Evolutionary conservation across 1,140 invertebrate species (phyloP).

Genomic region (Prorops nasuta): DNA sequence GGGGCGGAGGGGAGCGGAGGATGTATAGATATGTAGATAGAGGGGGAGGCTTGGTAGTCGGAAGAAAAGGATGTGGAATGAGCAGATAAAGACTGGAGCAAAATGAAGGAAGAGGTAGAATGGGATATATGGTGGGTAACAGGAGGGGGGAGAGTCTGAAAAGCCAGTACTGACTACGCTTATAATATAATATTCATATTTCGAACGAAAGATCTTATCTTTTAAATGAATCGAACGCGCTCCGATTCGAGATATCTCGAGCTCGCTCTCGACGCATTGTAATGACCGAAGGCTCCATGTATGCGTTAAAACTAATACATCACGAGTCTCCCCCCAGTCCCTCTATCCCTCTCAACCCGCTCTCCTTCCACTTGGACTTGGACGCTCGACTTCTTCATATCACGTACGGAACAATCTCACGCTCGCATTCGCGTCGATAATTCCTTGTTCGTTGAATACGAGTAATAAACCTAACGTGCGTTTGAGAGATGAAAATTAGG

Average conservation of each 20-base stretch:
- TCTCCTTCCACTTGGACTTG: no score
- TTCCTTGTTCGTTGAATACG: no score
- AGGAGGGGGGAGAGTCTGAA: conserved; percentile 3
- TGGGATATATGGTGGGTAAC: background rate
- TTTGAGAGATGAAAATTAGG: no score
- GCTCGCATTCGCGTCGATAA: no score
- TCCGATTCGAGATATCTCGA: conserved; percentile 39
- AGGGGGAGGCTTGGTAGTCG: background rate
- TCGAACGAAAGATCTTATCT: conserved; percentile 55
- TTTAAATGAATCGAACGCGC: conserved; percentile 52
- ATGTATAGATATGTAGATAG: no score
- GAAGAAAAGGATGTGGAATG: background rate
- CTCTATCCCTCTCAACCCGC: background rate
- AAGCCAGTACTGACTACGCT: conserved; percentile 28
- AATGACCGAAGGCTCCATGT: conserved; percentile 27
- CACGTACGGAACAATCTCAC: no score
- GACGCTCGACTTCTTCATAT: no score
- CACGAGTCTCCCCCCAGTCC: conserved; percentile 19
- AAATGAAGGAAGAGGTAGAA: background rate
- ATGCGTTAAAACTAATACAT: conserved; percentile 37
- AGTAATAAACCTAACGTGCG: no score
- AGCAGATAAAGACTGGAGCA: background rate
- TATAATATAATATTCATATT: conserved; percentile 55
- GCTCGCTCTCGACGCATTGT: conserved; percentile 32
- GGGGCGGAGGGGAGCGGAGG: conserved; percentile 1